phyloP scores from a whole-genome alignment of 2,888 invertebrate species.

The Pardosa pseudoannulata region DNA sequence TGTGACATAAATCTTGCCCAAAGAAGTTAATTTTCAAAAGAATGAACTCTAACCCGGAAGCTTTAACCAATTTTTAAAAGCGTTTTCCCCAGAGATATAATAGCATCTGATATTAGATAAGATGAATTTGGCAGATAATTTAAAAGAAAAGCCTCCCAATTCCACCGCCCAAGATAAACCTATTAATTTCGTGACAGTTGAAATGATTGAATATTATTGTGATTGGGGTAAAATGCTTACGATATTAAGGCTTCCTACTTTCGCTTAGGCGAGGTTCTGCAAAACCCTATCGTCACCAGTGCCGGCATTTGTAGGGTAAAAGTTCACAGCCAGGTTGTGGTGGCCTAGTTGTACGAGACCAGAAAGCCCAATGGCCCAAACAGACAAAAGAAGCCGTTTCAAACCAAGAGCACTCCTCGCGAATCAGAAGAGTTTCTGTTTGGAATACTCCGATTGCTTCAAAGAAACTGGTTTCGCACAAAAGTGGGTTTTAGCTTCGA shows the following conservation, averaged over 20 bases:
- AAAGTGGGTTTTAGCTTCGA: slow-evolving; percentile 53
- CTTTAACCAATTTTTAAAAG: not conserved
- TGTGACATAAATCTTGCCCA: not conserved
- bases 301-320: slow-evolving; percentile 63
- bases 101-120: not conserved
- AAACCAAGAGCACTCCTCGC: not conserved
- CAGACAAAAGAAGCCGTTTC: not conserved
- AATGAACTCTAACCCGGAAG: slow-evolving; percentile 35
- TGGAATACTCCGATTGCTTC: not conserved
- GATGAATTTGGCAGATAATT: not conserved
- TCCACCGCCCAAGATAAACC: slow-evolving; percentile 9
- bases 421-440: not conserved
- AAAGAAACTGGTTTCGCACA: slow-evolving; percentile 18
- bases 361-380: slow-evolving; percentile 20
- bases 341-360: slow-evolving; percentile 51
- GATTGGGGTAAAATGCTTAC: not conserved
- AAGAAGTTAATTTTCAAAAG: not conserved
- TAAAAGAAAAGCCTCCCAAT: not conserved
- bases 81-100: not conserved
- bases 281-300: slow-evolving; percentile 12
- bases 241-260: slow-evolving; percentile 35
- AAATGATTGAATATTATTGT: slow-evolving; percentile 19
- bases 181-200: slow-evolving; percentile 34
- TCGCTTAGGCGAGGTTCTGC: slow-evolving; percentile 35
- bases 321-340: slow-evolving; percentile 48